These are phyloP conservation scores for Syngnathus typhle DNA, from an alignment of 2,113 vertebrate species.

Conservation along the genomic window DNA sequence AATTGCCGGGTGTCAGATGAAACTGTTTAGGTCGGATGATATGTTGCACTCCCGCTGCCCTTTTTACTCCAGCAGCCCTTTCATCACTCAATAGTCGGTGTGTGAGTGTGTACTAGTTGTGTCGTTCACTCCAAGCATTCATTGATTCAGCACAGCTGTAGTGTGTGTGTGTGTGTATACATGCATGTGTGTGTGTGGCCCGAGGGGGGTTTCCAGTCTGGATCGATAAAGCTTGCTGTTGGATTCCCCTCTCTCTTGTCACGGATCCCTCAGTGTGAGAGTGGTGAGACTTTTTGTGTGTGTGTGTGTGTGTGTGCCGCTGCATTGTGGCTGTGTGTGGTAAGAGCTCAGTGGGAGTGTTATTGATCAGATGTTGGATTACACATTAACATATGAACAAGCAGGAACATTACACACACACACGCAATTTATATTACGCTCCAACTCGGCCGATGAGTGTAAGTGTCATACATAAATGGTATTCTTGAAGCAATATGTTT, in stretches of 20 bases:
- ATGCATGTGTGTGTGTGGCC: constrained; percentile 45
- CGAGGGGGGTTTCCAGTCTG: constrained; percentile 70
- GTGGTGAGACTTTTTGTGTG: constrained; percentile 43
- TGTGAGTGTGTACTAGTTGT: constrained; percentile 50
- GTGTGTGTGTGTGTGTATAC: constrained; percentile 8
- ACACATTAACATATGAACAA: constrained; percentile 52
- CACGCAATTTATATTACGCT: neutral
- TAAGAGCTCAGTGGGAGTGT: constrained; percentile 45
- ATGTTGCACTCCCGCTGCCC: constrained; percentile 50
- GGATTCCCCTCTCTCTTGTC: constrained; percentile 71
- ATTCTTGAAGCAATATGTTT: no score
- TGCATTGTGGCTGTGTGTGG: constrained; percentile 38
- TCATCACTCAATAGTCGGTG: constrained; percentile 54
- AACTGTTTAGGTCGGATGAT: constrained; percentile 69
- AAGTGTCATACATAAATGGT: constrained; percentile 3
- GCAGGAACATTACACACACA: constrained; percentile 9
- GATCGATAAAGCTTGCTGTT: constrained; percentile 72
- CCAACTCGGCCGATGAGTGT: constrained; percentile 2
- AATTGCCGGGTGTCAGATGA: constrained; percentile 70
- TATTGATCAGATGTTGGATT: constrained; percentile 53
- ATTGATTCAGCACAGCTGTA: constrained; percentile 65
- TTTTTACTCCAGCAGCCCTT: constrained; percentile 52
- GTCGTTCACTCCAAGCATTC: constrained; percentile 63
- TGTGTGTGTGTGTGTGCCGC: constrained; percentile 24
- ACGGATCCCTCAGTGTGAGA: constrained; percentile 61